A percentile compares a stretch with the other conserved stretches of the same genome.
Evolutionary conservation across 2,113 vertebrate species (phyloP).

Genomic region (Passer montanus): DNA sequence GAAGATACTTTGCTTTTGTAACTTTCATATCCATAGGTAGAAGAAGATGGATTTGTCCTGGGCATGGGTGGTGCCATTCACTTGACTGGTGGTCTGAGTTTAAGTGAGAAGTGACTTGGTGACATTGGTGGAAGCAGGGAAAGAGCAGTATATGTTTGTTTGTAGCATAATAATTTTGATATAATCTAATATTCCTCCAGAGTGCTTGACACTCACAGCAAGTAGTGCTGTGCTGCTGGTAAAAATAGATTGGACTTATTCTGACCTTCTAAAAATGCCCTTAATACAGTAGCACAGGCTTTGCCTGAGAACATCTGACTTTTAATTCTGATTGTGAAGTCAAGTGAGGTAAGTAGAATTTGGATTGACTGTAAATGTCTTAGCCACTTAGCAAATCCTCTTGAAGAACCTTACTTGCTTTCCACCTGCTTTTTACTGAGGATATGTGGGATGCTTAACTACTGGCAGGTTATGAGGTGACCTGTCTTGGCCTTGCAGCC

Average conservation of each 20-base stretch:
- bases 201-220: background rate
- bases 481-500: background rate
- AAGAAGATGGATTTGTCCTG: background rate
- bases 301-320: constrained; percentile 54
- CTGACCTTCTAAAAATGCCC: constrained; percentile 48
- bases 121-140: background rate
- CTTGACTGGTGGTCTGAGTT: background rate
- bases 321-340: constrained; percentile 60
- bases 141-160: background rate
- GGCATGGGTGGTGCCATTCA: background rate
- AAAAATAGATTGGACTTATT: constrained; percentile 27
- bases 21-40: background rate
- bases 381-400: constrained; percentile 51
- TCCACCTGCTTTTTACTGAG: background rate
- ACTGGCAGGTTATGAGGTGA: background rate
- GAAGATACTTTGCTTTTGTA: background rate
- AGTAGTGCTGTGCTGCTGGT: background rate
- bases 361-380: constrained; percentile 26
- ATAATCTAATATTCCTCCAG: background rate
- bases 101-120: background rate
- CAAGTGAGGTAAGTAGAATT: constrained; percentile 49
- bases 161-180: background rate
- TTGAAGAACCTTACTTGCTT: constrained; percentile 5
- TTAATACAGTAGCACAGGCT: constrained; percentile 51
- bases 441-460: background rate